phyloP scores from a whole-genome alignment of 35 echinoderm and acorn worm genomes.

The Lytechinus pictus region DNA sequence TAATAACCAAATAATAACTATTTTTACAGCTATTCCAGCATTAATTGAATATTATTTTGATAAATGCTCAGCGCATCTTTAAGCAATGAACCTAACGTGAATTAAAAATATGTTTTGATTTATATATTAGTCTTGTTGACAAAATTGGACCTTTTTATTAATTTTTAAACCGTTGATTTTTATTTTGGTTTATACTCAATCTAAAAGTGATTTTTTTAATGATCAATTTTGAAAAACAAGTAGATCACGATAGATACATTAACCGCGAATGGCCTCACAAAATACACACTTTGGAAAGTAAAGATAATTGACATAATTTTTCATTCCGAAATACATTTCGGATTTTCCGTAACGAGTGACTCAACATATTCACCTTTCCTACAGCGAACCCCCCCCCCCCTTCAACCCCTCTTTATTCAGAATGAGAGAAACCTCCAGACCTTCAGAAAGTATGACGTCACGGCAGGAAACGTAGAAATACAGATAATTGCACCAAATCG shows the following conservation, averaged over 20 bases:
- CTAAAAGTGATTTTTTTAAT: background rate
- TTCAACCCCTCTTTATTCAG: background rate
- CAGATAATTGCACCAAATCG: background rate
- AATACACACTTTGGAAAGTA: background rate
- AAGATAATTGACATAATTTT: background rate
- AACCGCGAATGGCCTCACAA: background rate
- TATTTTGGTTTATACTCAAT: background rate
- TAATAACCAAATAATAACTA: too few species aligned
- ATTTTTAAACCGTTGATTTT: background rate
- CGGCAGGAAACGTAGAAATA: constrained; percentile 1
- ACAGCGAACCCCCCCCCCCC: background rate
- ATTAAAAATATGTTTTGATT: too few species aligned
- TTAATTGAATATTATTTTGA: too few species aligned
- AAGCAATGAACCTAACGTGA: too few species aligned
- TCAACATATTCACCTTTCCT: background rate
- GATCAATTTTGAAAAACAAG: too few species aligned
- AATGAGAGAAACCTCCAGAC: background rate
- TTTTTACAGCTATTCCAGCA: too few species aligned
- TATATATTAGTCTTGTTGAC: too few species aligned
- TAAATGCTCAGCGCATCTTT: too few species aligned
- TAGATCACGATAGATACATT: background rate
- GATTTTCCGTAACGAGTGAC: background rate
- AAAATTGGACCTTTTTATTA: too few species aligned
- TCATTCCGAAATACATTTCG: background rate
- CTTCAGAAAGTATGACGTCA: background rate